Evolutionary conservation across 1,140 invertebrate genomes (phyloP), one percentile per base, ranked within the genome.

Genomic region (Drosophila eugracilis): DNA sequence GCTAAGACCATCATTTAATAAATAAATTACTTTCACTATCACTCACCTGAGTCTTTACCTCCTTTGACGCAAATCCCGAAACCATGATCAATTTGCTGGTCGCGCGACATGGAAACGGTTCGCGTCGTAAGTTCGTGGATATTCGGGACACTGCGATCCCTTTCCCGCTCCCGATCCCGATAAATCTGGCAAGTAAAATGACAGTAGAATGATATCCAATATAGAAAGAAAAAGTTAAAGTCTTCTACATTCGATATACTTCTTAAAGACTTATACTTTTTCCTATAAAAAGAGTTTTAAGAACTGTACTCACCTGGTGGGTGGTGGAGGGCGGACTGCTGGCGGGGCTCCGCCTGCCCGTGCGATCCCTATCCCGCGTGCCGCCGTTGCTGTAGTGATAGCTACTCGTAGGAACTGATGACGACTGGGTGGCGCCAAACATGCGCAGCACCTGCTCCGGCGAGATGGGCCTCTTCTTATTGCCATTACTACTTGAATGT

Each of bases 41-140:
- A 37, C 90, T 92, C 88, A 96, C 96, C 96, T 91, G 96, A 95
- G 91, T 97, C 96, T 92, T 96, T 96, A 48, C 96, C 96, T 78
- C 96, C 96, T 92, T 97, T 97, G 78, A 97, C 96, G 92, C 96
- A 97, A 70, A 97, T 97, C 52, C 96, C 96, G 91, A 97, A 97
- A 49, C 96, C 96, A 91, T 96, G 96, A 79, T 96, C 95, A 42
- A 95, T 94, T 5, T 94, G 94, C 49, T 93, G 93, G 89, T 96
- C 96, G 48, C 96, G 93, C 49, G 95, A 95, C 96, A 97, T 97
- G 81, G 94, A 96, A 80, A 97, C 95, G 58, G 96, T 97, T 76
- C 96, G 93, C 58, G 96, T 96, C 67, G 95, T 93, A 74, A 96
- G 93, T 92, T 96, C 95, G 89, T 95, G 95, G 74, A 95, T 93